These are phyloP conservation scores for Octonoba sinensis DNA, from an alignment of 2,888 invertebrate species.

Conservation along the genomic window DNA sequence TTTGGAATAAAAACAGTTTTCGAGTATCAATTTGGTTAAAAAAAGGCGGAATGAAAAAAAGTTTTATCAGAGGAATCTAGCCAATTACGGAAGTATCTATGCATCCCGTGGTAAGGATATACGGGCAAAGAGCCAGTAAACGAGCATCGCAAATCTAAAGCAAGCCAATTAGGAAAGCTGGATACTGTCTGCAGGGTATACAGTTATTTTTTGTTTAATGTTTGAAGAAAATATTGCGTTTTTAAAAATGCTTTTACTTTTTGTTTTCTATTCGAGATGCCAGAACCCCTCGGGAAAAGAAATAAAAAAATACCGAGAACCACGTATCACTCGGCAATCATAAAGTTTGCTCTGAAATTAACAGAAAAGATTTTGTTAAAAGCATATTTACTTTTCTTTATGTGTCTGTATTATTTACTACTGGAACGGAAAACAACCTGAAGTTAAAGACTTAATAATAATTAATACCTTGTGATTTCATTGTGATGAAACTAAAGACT, in stretches of 20 bases:
- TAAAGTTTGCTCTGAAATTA: too few relatives aligned
- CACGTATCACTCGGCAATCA: too few relatives aligned
- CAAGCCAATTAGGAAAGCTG: slow-evolving; percentile 41
- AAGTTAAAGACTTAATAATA: too few relatives aligned
- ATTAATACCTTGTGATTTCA: too few relatives aligned
- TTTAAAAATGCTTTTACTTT: slow-evolving; percentile 1
- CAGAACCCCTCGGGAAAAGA: slow-evolving; percentile 12
- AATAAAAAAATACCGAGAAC: slow-evolving; percentile 10
- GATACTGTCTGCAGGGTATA: slow-evolving; percentile 18
- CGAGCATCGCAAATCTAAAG: slow-evolving; percentile 33
- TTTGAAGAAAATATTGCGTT: slow-evolving; percentile 14
- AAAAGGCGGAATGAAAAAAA: slow-evolving; percentile 21
- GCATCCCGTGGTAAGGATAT: slow-evolving; percentile 21
- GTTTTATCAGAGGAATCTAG: slow-evolving; percentile 18
- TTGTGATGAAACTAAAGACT: too few relatives aligned
- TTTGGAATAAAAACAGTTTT: too few relatives aligned
- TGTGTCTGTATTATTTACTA: too few relatives aligned
- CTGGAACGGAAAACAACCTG: too few relatives aligned
- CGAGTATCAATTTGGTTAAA: too few relatives aligned
- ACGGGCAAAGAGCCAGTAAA: slow-evolving; percentile 49
- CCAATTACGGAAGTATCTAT: slow-evolving; percentile 38
- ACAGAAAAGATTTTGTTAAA: too few relatives aligned
- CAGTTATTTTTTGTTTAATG: slow-evolving; percentile 27
- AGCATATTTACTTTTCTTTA: too few relatives aligned
- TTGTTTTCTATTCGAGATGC: slow-evolving; percentile 1